Base-by-base conservation (phyloP, 1,140 invertebrate genomes). In the Diachasmimorpha longicaudata region DNA sequence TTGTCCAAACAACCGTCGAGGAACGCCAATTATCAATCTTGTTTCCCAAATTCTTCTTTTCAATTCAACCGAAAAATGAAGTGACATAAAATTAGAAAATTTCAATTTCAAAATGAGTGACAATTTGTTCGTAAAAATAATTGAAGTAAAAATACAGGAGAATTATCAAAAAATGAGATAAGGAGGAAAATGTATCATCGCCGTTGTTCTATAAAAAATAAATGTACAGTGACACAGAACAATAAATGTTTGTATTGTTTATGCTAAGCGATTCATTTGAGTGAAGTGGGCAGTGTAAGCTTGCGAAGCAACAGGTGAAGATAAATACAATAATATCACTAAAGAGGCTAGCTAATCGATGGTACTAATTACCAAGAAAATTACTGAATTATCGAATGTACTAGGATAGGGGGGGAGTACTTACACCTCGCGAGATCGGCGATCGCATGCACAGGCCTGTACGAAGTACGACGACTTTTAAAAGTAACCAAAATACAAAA, bases 401-500 rank as follows among this genome's bases (percentile, higher is more conserved):
- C 80, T 84, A 81, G 46, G 39, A 79, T 46, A 77, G 78, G 82
- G 79, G 63, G 78, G 82, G 79, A 55, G 91, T 95, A 96, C 95
- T 96, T 94, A 96, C 94, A 95, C 92, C 93, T 93, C 86, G 94
- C 93, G 88, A 95, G 92, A 85, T 93, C 91, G 91, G 93, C 94
- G 91, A 95, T 92, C 87, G 94, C 95, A 94, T 95, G 94, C 93
- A 95, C 91, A 89, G 93, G 91, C 90, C 93, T 94, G 92, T 82
- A 85, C 81, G 80, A 84, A 79, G 81, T 83, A 86, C 83, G 79
- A 86, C 83, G 79, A 84, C 79, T 81, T 78, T 84, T 84, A 85
- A 85, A 86, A 78, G 84, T 81, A 83, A 80, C 81, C 79, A 83
- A 86, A 83, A 81, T 80, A 82, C 78, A 80, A 69, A 76, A 44